Evolutionary conservation across 2,113 vertebrate genomes (phyloP), one percentile per base, ranked within the genome.

Genomic region (Oreochromis tanganicae): DNA sequence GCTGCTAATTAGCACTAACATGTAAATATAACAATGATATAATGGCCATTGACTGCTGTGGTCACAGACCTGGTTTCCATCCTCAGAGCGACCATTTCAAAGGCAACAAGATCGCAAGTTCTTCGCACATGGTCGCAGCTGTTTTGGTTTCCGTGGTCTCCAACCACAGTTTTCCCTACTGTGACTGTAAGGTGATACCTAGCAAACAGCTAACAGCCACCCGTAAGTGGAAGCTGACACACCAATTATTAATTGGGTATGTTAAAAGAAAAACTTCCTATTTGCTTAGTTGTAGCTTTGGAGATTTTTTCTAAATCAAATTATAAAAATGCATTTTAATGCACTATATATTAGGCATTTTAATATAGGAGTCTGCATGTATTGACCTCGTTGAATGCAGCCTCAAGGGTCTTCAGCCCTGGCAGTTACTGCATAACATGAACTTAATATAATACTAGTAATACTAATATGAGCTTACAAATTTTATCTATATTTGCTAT

Each of bases 11-110:
- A 50, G 43, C 6, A 7, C 43, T 32, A 78, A 0, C 71, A 50
- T 50, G 27, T 50, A 78, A 32, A 75, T 46, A 27, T 29, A 75
- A 24, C 3, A 24, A 75, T 0, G 24, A 29, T 19, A 50, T 17
- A 50, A 32, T 50, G 10, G 0, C 0, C 61, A 1, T 0, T 73
- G 13, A 73, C n/a, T 10, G 66, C 13, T 0, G 13, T 73, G 21
- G 66, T 73, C 5, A 27, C 41, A 17, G 38, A 27, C 21, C 21
- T 73, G 38, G 66, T 71, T 24, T 38, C 66, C n/a, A 21, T 73
- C 21, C 24, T 46, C 3, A 73, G 5, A 73, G 68, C 13, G 1
- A 73, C 68, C 38, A 73, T 73, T 73, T 46, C 13, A 46, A 73
- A 73, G 41, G 68, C 38, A 73, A 73, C 38, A 73, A 46, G 38